A percentile compares a stretch with the other conserved stretches of the same genome.
phyloP scores from a whole-genome alignment of 2,797 vertebrate genomes.

The Serranus cabrilla region DNA sequence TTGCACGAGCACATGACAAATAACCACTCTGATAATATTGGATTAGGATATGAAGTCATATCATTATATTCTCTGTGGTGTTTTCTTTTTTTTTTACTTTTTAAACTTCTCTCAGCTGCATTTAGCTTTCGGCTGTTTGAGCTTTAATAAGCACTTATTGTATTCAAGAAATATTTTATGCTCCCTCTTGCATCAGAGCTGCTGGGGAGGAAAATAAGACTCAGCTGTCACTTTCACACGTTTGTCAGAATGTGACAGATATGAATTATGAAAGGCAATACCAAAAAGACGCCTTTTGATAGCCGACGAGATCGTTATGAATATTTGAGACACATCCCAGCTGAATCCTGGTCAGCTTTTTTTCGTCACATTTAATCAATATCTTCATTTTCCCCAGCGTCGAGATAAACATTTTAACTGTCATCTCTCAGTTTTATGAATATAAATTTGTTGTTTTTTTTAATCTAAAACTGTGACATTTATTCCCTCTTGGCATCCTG shows the following conservation, averaged over 20 bases:
- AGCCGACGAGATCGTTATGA: constrained; percentile 40
- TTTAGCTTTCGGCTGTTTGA: constrained; percentile 52
- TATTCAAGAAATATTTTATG: constrained; percentile 45
- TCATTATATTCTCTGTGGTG: constrained; percentile 53
- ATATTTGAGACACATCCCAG: constrained; percentile 39
- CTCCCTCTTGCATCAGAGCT: constrained; percentile 27
- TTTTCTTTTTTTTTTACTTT: constrained; percentile 30
- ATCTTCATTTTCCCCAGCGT: constrained; percentile 19
- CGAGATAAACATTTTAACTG: constrained; percentile 37
- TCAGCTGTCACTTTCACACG: constrained; percentile 36
- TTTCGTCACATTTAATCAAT: constrained; percentile 48
- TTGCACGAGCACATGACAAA: constrained; percentile 63
- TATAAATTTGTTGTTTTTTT: constrained; percentile 29
- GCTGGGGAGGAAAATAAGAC: constrained; percentile 33
- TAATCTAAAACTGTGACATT: constrained; percentile 49
- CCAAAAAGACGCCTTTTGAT: constrained; percentile 42
- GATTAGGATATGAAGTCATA: constrained; percentile 55
- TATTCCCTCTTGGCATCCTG: constrained; percentile 49
- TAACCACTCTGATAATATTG: constrained; percentile 62
- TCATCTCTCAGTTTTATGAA: constrained; percentile 35
- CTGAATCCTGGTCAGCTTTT: constrained; percentile 34
- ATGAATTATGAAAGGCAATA: constrained; percentile 52
- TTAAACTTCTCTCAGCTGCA: constrained; percentile 12
- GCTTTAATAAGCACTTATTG: constrained; percentile 66
- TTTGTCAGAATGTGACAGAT: constrained; percentile 37